These are phyloP conservation scores for Aphaenogaster ashmeadi DNA, from an alignment of 1,140 invertebrate genomes.

Conservation along the genomic window DNA sequence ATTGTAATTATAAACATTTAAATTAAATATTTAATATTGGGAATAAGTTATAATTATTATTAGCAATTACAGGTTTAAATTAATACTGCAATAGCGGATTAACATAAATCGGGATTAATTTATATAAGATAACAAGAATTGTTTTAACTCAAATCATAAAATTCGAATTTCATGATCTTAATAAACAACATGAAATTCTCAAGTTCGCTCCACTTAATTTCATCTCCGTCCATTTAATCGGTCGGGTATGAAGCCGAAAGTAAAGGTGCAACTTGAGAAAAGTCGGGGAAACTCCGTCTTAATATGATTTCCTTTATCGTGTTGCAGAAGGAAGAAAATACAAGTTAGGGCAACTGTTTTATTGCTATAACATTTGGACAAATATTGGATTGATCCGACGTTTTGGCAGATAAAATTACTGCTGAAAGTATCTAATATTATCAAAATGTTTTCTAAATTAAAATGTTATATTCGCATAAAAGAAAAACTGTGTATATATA, in stretches of 20 bases:
- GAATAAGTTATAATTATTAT: not conserved
- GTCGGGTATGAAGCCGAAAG: not conserved
- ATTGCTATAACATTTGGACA: not conserved
- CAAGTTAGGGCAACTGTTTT: not conserved
- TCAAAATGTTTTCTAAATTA: not conserved
- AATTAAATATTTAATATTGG: constrained; percentile 1
- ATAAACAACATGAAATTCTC: not conserved
- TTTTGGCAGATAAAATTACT: constrained; percentile 10
- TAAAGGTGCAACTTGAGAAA: constrained; percentile 18
- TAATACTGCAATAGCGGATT: not conserved
- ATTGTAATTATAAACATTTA: not conserved
- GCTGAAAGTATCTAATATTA: not conserved
- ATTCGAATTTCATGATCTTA: constrained; percentile 27
- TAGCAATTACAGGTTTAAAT: not conserved
- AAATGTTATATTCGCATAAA: not conserved
- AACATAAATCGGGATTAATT: not conserved
- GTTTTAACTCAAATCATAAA: not conserved
- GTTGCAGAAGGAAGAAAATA: not conserved
- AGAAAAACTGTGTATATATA: not conserved
- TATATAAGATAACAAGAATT: not conserved
- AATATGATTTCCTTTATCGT: constrained; percentile 56
- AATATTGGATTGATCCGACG: constrained; percentile 17
- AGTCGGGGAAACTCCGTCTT: constrained; percentile 16
- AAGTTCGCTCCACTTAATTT: constrained; percentile 7
- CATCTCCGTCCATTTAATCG: constrained; percentile 10